These are phyloP conservation scores for Tuta absoluta DNA, from an alignment of 2,888 invertebrate genomes.

Conservation along the genomic window DNA sequence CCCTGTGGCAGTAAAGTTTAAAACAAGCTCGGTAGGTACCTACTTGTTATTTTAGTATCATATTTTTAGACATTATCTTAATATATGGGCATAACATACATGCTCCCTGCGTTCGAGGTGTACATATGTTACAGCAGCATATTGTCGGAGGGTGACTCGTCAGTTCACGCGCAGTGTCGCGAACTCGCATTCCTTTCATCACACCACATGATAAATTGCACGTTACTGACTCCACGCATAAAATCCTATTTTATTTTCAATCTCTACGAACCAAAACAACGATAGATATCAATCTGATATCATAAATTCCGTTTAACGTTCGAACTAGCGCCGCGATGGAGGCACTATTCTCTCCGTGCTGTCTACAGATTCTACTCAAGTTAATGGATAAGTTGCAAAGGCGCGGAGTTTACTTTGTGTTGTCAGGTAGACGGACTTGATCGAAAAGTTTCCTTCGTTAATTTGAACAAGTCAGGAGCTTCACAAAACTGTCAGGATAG, in stretches of 20 bases:
- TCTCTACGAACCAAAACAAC: constrained; percentile 39
- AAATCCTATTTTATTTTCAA: constrained; percentile 34
- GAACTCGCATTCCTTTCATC: constrained; percentile 44
- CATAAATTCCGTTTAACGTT: constrained; percentile 70
- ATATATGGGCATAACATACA: neutral
- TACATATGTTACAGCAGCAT: constrained; percentile 43
- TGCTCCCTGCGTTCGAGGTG: constrained; percentile 2
- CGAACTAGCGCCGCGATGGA: constrained; percentile 61
- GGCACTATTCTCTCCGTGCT: constrained; percentile 68
- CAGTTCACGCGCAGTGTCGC: constrained; percentile 44
- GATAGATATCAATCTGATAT: constrained; percentile 61
- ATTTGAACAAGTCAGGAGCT: constrained; percentile 76
- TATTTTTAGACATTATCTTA: neutral
- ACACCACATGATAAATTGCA: constrained; percentile 42
- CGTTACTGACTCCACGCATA: constrained; percentile 30
- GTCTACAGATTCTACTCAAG: constrained; percentile 81
- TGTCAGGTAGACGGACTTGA: constrained; percentile 80
- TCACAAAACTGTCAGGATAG: constrained; percentile 70
- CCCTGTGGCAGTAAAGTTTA: constrained; percentile 3
- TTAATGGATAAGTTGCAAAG: constrained; percentile 81
- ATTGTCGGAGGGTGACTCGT: constrained; percentile 55
- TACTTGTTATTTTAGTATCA: constrained; percentile 2
- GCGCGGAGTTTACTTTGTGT: constrained; percentile 79
- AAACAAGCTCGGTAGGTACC: neutral
- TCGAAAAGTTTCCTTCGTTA: constrained; percentile 79